These are phyloP conservation scores for Lysandra coridon DNA, from an alignment of 2,888 invertebrate genomes.

Conservation along the genomic window DNA sequence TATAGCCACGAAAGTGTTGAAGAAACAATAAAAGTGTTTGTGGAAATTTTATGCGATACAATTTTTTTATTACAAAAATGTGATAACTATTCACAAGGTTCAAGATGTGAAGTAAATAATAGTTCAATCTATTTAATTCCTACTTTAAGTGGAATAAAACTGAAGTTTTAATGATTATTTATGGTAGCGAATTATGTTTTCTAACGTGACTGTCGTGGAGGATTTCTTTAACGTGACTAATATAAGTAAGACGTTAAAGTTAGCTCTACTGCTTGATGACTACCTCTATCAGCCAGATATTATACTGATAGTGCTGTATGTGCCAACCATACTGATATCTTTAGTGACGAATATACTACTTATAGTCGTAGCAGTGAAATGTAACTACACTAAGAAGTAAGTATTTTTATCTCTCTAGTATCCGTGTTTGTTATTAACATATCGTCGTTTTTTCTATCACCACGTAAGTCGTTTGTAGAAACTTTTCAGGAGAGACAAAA, in stretches of 20 bases:
- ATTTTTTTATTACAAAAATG: background rate
- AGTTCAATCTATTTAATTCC: background rate
- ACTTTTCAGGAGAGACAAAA: too few relatives aligned
- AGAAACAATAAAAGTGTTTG: background rate
- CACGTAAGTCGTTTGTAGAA: too few relatives aligned
- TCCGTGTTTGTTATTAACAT: too few relatives aligned
- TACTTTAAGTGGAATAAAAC: background rate
- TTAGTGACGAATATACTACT: conserved; percentile 83
- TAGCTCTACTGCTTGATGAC: conserved; percentile 61
- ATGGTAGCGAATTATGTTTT: conserved; percentile 12
- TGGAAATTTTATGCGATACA: background rate
- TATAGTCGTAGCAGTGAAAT: conserved; percentile 84
- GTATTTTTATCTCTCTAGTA: conserved; percentile 42
- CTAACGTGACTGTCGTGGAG: background rate
- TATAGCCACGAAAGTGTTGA: background rate
- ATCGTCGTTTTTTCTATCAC: too few relatives aligned
- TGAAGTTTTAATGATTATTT: background rate
- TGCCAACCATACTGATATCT: conserved; percentile 82
- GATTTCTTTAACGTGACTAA: conserved; percentile 44
- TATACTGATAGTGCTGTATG: conserved; percentile 82
- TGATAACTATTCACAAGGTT: background rate
- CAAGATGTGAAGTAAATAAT: background rate
- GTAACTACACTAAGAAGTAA: conserved; percentile 85
- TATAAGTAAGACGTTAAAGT: conserved; percentile 52
- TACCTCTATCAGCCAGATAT: conserved; percentile 64